Conservation (phyloP, 2,797 vertebrate species). For the Pseudochirops cupreus region DNA sequence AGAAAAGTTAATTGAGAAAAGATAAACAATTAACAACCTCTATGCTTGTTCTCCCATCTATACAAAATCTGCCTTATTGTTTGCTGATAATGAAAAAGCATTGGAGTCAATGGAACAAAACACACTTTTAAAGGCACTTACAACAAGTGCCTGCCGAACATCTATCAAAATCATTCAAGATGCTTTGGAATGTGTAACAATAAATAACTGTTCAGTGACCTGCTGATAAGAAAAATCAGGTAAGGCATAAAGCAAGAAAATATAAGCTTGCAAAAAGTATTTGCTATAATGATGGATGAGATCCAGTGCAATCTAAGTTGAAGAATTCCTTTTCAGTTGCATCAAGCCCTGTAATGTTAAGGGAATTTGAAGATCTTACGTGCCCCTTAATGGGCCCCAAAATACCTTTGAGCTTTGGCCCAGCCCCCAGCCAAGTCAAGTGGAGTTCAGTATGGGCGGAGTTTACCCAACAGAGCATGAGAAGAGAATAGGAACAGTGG, state of each 20-base stretch:
- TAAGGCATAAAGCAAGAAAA: neutral
- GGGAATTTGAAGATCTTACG: no score
- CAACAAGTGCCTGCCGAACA: neutral
- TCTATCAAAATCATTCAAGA: neutral
- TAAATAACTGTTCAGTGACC: neutral
- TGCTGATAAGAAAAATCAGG: neutral
- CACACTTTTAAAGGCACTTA: neutral
- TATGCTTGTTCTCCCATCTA: neutral
- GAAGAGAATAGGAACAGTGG: no score
- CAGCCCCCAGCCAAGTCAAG: no score
- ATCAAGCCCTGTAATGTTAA: neutral
- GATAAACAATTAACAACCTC: neutral
- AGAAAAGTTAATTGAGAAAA: neutral
- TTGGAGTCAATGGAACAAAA: neutral
- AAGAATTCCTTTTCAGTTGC: neutral
- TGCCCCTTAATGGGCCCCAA: no score
- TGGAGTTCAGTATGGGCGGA: no score
- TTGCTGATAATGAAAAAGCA: neutral
- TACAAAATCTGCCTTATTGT: neutral
- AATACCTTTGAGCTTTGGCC: no score
- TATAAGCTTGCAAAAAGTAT: neutral
- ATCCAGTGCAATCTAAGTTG: neutral
- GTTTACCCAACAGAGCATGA: no score
- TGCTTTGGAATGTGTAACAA: neutral
- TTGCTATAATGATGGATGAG: neutral